Evolutionary conservation across 2,797 vertebrate genomes (phyloP).

Genomic region (Taenioides sp.): DNA sequence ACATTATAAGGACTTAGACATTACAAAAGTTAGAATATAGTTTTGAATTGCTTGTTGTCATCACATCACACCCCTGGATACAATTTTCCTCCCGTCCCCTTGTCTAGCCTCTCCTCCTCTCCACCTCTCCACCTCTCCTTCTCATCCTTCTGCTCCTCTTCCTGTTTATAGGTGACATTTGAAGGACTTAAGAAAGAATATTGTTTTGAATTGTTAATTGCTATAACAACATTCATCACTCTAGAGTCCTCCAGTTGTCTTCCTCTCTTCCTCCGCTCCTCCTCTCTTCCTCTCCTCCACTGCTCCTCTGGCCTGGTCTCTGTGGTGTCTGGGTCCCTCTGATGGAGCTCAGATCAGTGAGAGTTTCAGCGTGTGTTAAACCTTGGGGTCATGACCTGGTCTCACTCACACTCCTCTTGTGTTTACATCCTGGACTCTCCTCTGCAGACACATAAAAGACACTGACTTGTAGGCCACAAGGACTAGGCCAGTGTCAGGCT

Average conservation of each 20-base stretch:
- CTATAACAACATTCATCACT: too few relatives aligned
- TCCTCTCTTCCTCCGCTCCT: neutral
- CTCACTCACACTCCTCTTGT: slow-evolving; percentile 59
- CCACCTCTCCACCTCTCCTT: neutral
- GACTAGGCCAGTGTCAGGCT: too few relatives aligned
- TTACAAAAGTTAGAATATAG: too few relatives aligned
- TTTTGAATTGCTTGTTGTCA: too few relatives aligned
- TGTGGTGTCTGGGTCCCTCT: slow-evolving; percentile 71
- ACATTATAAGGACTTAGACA: too few relatives aligned
- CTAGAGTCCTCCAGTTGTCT: too few relatives aligned
- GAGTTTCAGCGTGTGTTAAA: slow-evolving; percentile 66
- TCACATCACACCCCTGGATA: too few relatives aligned
- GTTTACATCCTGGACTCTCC: slow-evolving; percentile 73
- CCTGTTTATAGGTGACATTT: too few relatives aligned
- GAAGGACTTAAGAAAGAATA: too few relatives aligned
- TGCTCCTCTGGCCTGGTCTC: slow-evolving; percentile 29
- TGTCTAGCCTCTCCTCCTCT: neutral
- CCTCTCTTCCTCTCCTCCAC: neutral
- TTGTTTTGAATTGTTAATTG: too few relatives aligned
- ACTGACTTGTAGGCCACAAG: neutral
- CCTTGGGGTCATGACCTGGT: slow-evolving; percentile 62
- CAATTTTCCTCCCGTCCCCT: neutral
- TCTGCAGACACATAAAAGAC: slow-evolving; percentile 20
- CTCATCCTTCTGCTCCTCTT: too few relatives aligned
- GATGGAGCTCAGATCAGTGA: slow-evolving; percentile 65